Evolutionary conservation across 2,797 vertebrate species (phyloP).

Genomic region (Dryobates pubescens): DNA sequence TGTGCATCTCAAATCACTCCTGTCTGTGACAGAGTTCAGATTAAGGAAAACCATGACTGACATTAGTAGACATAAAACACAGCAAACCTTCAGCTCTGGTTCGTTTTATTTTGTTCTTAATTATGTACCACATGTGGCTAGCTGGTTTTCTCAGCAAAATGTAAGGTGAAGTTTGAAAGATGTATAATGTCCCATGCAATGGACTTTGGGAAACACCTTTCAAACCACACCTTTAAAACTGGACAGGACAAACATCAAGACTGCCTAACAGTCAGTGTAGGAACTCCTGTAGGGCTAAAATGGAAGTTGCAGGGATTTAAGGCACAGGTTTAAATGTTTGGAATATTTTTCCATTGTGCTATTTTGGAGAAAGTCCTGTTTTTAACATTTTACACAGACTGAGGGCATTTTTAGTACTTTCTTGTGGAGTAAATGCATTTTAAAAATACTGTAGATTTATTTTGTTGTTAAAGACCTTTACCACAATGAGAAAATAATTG

Average conservation of each 20-base stretch:
- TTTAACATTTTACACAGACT: background rate
- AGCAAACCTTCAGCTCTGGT: rapidly evolving
- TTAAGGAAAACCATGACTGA: background rate
- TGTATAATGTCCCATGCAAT: background rate
- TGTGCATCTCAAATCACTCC: background rate
- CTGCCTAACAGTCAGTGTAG: background rate
- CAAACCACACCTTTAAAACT: background rate
- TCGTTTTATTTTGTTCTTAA: background rate
- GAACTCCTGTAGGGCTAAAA: background rate
- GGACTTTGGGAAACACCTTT: background rate
- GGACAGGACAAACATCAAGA: background rate
- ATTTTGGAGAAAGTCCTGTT: background rate
- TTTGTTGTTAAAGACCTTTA: background rate
- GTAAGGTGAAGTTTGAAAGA: background rate
- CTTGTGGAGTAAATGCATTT: background rate
- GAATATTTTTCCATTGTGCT: background rate
- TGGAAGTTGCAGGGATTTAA: background rate
- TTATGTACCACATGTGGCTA: background rate
- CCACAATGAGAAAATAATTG: background rate
- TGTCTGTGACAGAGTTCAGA: background rate
- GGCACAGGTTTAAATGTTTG: background rate
- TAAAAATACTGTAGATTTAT: background rate
- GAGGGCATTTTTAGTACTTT: background rate
- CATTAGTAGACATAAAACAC: background rate
- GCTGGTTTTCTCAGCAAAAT: background rate